Base-by-base conservation (phyloP, 1,140 invertebrate genomes). In the Macrobrachium nipponense region DNA sequence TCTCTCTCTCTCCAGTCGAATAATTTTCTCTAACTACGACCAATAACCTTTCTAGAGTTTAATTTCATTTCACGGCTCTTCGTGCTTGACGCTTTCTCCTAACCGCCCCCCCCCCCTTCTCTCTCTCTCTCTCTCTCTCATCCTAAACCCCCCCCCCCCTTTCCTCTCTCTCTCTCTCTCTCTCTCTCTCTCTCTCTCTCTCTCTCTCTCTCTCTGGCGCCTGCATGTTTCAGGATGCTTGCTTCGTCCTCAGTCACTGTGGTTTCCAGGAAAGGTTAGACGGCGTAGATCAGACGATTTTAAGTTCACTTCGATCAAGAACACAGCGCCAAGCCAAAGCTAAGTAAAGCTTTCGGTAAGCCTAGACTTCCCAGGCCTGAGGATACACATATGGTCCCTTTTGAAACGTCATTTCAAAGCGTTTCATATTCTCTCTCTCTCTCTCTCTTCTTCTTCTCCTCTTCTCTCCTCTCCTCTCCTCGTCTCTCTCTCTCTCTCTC, bases 401-500 rank as follows among this genome's bases (percentile, higher is more conserved):
- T 51, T 51, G 7, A 51, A 51, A 51, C 12, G 51, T 51, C 7
- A 51, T 51, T 51, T 5, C 51, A 51, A 6, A 51, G 51, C 8
- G 51, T 10, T 51, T 51, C 3, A 51, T 51, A 12, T 51, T 12
- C 51, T 51, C 7, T 51, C 3, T 51, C 5, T 6, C 10, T 51
- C 5, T 51, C 5, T 51, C 44, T 6, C 44, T 6, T 6, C 44
- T 6, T n/a, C n/a, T n/a, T n/a, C n/a, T n/a, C n/a, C n/a, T n/a
- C n/a, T n/a, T n/a, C 44, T 51, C 10, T 6, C 44, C 44, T 10
- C 44, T 10, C 44, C 62, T 14, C 62, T 14, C 62, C 14, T 14
- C 14, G 5, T 77, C 14, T 75, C 20, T 43, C 14, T 75, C 72
- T 75, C 72, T 75, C 72, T 75, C 72, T 75, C 72, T 75, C 72